Conservation (phyloP, 2,888 invertebrate genomes). For the Drosophila rellima region DNA sequence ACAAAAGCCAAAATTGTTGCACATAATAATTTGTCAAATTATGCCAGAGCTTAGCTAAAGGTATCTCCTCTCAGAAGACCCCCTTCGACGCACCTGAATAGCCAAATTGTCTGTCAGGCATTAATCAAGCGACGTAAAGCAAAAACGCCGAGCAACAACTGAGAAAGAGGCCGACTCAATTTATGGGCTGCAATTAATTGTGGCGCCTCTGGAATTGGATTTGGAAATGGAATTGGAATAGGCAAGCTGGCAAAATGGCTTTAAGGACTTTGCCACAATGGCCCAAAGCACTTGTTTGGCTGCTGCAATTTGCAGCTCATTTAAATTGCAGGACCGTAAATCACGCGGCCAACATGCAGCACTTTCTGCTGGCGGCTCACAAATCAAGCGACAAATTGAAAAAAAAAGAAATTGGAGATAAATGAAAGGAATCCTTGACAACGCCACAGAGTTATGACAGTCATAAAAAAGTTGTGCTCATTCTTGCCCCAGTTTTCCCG, state of each 20-base stretch:
- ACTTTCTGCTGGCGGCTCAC: conserved; percentile 50
- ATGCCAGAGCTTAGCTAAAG: conserved; percentile 34
- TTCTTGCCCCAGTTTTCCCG: not conserved
- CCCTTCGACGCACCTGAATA: conserved; percentile 23
- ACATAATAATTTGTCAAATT: conserved; percentile 70
- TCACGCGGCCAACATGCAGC: conserved; percentile 50
- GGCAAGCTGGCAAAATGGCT: conserved; percentile 5
- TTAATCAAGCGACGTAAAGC: conserved; percentile 61
- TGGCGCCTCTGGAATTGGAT: conserved; percentile 38
- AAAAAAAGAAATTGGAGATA: conserved; percentile 16
- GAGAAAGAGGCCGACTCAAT: conserved; percentile 36
- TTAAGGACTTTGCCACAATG: conserved; percentile 40
- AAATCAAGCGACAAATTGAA: conserved; percentile 60
- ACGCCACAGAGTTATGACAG: conserved; percentile 46
- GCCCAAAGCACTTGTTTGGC: conserved; percentile 14
- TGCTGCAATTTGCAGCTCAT: conserved; percentile 70
- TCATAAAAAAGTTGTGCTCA: conserved; percentile 28
- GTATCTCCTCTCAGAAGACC: not conserved
- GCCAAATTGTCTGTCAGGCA: conserved; percentile 63
- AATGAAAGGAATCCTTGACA: conserved; percentile 34
- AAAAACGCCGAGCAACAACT: conserved; percentile 32
- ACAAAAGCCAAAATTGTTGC: conserved; percentile 38
- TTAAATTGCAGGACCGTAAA: conserved; percentile 65
- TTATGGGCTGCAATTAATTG: conserved; percentile 66
- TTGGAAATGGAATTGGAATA: conserved; percentile 31